These are phyloP conservation scores for Terebella lapidaria DNA, from an alignment of 2,888 invertebrate genomes.

Conservation along the genomic window DNA sequence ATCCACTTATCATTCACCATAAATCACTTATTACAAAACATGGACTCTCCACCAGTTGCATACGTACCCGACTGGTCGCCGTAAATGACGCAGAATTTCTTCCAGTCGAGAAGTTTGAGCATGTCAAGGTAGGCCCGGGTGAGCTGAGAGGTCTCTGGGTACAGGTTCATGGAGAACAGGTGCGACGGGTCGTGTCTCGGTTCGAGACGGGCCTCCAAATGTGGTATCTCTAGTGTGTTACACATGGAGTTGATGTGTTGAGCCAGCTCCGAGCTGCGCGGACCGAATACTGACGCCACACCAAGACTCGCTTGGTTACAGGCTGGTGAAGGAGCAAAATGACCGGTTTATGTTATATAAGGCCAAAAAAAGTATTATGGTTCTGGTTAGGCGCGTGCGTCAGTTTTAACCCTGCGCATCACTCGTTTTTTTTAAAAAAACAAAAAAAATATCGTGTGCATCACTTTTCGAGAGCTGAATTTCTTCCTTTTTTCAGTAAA, in stretches of 20 bases:
- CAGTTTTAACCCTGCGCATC: too few relatives aligned
- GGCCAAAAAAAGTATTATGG: too few relatives aligned
- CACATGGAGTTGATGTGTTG: constrained; percentile 28
- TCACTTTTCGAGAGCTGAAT: too few relatives aligned
- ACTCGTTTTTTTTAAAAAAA: too few relatives aligned
- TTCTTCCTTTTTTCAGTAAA: too few relatives aligned
- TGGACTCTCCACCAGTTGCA: too few relatives aligned
- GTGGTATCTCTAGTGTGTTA: constrained; percentile 26
- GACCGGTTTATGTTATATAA: neutral
- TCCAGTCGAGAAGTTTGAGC: constrained; percentile 23
- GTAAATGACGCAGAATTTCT: constrained; percentile 25
- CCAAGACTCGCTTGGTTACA: constrained; percentile 38
- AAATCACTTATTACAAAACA: too few relatives aligned
- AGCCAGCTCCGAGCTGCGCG: constrained; percentile 15
- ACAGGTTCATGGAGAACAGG: constrained; percentile 25
- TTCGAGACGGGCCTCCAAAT: constrained; percentile 18
- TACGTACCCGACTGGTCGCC: constrained; percentile 23
- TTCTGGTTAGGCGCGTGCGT: too few relatives aligned
- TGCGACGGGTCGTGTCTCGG: neutral
- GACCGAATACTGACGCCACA: constrained; percentile 27
- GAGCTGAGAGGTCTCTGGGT: constrained; percentile 21
- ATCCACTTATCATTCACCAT: too few relatives aligned
- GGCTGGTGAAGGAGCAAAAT: constrained; percentile 31
- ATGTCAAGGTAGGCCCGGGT: constrained; percentile 22
- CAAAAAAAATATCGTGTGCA: too few relatives aligned